Evolutionary conservation across 2,888 invertebrate species (phyloP).

Genomic region (Hybos culiciformis): DNA sequence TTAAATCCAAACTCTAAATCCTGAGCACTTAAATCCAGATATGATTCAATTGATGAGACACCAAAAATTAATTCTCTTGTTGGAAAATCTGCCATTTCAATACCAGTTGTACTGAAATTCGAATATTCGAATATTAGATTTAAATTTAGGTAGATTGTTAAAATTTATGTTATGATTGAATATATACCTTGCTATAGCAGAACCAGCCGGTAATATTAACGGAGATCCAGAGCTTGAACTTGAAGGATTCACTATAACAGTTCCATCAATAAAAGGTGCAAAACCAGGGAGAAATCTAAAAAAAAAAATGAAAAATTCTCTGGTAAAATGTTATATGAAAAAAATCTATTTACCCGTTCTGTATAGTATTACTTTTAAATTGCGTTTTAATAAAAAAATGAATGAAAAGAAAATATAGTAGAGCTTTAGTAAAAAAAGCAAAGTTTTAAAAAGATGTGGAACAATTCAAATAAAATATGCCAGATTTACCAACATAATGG

Average conservation of each 20-base stretch:
- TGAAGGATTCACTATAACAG: slow-evolving; percentile 56
- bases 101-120: slow-evolving; percentile 46
- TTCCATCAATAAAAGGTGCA: slow-evolving; percentile 90
- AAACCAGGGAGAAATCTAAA: slow-evolving; percentile 68
- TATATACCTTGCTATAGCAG: slow-evolving; percentile 38
- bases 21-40: slow-evolving; percentile 67
- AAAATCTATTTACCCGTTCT: no score
- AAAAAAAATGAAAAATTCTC: no score
- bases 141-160: neutral
- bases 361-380: no score
- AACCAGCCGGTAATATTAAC: slow-evolving; percentile 31
- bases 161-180: neutral
- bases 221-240: slow-evolving; percentile 25
- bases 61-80: slow-evolving; percentile 73
- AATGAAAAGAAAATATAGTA: no score
- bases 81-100: slow-evolving; percentile 69
- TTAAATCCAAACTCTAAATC: slow-evolving; percentile 85
- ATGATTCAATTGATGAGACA: slow-evolving; percentile 69
- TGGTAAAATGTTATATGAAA: no score
- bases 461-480: no score
- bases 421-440: no score
- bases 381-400: no score
- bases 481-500: no score
- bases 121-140: neutral
- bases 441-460: no score